Evolutionary conservation across 2,888 invertebrate species (phyloP), one percentile per base, ranked within the genome.

Genomic region (Icerya purchasi): DNA sequence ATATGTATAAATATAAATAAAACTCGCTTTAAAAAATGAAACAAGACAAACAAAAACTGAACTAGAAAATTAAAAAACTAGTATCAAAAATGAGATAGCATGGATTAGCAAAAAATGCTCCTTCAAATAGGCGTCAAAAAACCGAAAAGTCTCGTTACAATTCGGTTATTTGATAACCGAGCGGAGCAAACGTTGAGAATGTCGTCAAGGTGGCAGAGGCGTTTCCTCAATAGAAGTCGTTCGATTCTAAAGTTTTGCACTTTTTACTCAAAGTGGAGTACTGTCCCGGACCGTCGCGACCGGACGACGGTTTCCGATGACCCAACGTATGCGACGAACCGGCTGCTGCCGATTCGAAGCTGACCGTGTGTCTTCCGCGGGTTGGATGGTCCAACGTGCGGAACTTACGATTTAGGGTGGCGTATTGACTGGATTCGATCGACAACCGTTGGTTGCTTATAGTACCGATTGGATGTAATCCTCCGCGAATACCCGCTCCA

Each of bases 181-280:
- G 58, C 54, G 62, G 60, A 1, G 61, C 60, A 36, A 63, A 62
- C 1, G 63, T 63, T 3, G 63, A 63, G 56, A 63, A 62, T 52
- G 59, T 56, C 50, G 63, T 63, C 53, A 60, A 60, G 54, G 61
- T 59, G 56, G 61, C 63, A 62, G 74, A 79, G 76, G 78, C 77
- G 79, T 79, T 75, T 77, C 84, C 86, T 88, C 87, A 90, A 86
- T 90, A 91, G 79, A 89, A 90, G 77, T 90, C 89, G 72, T 83
- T 86, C 70, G 88, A 85, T 78, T 90, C 90, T 66, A 90, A 78
- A 70, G 90, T 90, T 79, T 90, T 90, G 83, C 90, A 91, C 78
- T 90, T 88, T 78, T 89, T 89, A 83, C 87, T 89, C 77, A 90
- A 78, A 76, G 89, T 90, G 75, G 89, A 88, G 83, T 89, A 90